Base-by-base conservation (phyloP, 1,140 invertebrate species). In the Aphaenogaster rudis region DNA sequence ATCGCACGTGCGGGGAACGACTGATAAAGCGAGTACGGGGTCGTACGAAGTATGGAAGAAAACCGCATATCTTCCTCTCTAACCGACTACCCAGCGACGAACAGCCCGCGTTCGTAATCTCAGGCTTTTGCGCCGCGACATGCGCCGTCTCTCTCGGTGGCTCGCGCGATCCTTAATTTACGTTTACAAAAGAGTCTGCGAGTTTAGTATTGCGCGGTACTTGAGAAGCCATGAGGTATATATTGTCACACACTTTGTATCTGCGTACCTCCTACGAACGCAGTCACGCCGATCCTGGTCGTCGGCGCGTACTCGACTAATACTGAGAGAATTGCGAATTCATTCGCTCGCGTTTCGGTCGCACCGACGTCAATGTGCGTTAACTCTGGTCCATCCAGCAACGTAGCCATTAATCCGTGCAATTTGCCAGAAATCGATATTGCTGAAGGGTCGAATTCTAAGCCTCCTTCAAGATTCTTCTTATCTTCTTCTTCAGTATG, bases 201-300 rank as follows among this genome's bases (percentile, higher is more conserved):
- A 61, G 21, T 61, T 28, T 28, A 78, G 21, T 77, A 45, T 63
- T 50, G 59, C 74, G 28, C 59, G 59, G 33, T 79, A 63, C 28
- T 78, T 28, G 76, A 63, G 59, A 64, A 79, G 59, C 76, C 54
- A 48, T 79, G 76, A 64, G 76, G 76, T 79, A 79, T 79, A 79
- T 79, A 79, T 79, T 79, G 76, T 79, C 76, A 79, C 59, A 48
- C 15, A 78, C 57, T 78, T 78, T 63, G 76, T 79, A 64, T 79
- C 45, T 8, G 76, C 42, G 59, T 79, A 79, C 2, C 28, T n/a
- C 13, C 42, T 50, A 21, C 8, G 21, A 21, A 64, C 42, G 76
- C 28, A 59, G 42, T 61, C 9, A 61, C 59, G 39, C 59, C 28
- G 15, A 36, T 45, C 66, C 45, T 69, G 21, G 28, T 78, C 57